phyloP scores from a whole-genome alignment of 2,888 invertebrate species.

The Agonopterix heracliana region DNA sequence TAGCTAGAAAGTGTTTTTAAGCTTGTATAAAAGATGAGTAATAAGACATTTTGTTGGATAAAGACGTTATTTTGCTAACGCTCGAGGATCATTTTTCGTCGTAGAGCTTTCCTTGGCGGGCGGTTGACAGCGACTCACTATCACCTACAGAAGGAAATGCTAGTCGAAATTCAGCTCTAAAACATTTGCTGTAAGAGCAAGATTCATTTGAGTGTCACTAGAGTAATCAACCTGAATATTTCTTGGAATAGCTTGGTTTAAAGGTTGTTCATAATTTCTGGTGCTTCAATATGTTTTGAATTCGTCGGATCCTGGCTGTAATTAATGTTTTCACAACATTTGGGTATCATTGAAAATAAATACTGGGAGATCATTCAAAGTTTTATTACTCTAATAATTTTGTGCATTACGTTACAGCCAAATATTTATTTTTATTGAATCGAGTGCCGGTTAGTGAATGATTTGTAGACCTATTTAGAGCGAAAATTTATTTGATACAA shows the following conservation, averaged over 20 bases:
- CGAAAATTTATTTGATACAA: slow-evolving; percentile 11
- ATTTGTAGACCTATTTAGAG: slow-evolving; percentile 11
- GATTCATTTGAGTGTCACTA: slow-evolving; percentile 14
- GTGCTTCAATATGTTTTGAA: slow-evolving; percentile 22
- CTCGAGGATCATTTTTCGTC: slow-evolving; percentile 48
- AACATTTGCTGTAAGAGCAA: slow-evolving; percentile 16
- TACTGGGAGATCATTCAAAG: background rate
- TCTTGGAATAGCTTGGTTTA: slow-evolving; percentile 25
- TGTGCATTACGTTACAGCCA: background rate
- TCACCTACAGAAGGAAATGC: slow-evolving; percentile 25
- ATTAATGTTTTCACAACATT: no score
- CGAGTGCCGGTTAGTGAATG: slow-evolving; percentile 9
- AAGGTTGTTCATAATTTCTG: slow-evolving; percentile 25
- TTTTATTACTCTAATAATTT: slow-evolving; percentile 3
- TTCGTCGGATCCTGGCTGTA: slow-evolving; percentile 7
- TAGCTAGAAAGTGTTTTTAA: slow-evolving; percentile 27
- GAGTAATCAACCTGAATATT: slow-evolving; percentile 24
- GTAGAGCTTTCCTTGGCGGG: slow-evolving; percentile 22
- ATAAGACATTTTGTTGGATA: slow-evolving; percentile 42
- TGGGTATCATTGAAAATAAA: background rate
- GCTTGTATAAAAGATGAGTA: slow-evolving; percentile 35
- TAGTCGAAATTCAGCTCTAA: slow-evolving; percentile 30
- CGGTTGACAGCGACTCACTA: slow-evolving; percentile 46
- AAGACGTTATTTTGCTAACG: slow-evolving; percentile 39
- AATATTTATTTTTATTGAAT: slow-evolving; percentile 5